Evolutionary conservation across 2,797 vertebrate species (phyloP), one percentile per base, ranked within the genome.

Genomic region (Sebastes aleutianus): DNA sequence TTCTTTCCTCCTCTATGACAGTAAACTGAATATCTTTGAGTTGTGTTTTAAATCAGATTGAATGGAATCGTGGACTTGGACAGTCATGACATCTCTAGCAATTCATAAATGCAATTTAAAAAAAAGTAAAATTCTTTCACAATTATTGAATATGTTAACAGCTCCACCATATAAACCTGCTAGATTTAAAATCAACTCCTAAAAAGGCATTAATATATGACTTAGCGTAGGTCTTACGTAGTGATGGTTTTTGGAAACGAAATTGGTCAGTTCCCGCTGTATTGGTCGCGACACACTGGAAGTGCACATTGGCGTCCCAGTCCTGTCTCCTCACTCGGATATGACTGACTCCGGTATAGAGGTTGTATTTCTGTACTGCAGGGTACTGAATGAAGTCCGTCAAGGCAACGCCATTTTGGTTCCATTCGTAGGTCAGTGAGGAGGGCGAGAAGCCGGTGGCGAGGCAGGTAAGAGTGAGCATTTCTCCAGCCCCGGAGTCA

Each of bases 391-490:
- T 71, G 67, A 78, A 61, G 24, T 89, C 80, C 0, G 62, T 5
- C 79, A 93, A 5, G 20, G 18, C 3, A 0, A 0, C 7, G 0
- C 22, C 56, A 6, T 6, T 34, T 58, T 82, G 72, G 9, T 0
- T 78, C 94, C 94, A 96, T 1, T 39, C 1, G 56, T 90, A 94
- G 14, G 69, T 89, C 71, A 92, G 1, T 0, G 88, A 27, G 1
- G 84, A 69, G 3, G 93, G 90, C 0, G 75, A 71, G 82, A 94
- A 95, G 61, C 78, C 88, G 3, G 74, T 89, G 53, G 92, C 85
- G 3, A 95, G 31, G 62, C 95, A 95, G 76, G 90, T 94, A 2
- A 96, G 16, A 76, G 85, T 94, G 70, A 95, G 1, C 0, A 3
- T 79, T 0, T 8, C 3, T 67, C 16, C 74, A 0, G 47, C 22